Conservation (phyloP, 2,797 vertebrate genomes). For the Cossypha dichroa region DNA sequence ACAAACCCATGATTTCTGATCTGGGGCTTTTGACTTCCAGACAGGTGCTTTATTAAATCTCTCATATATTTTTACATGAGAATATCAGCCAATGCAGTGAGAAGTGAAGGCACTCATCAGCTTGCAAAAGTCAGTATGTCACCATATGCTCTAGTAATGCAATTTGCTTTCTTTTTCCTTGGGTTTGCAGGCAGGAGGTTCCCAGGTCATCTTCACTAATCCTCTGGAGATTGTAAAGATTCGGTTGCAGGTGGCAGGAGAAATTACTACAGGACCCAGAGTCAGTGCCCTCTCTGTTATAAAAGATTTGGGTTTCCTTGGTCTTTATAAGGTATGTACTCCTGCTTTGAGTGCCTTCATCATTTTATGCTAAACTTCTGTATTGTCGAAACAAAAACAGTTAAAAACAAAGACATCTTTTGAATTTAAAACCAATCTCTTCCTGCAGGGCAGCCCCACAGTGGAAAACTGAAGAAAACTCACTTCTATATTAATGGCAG, state of each 20-base stretch:
- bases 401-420: not conserved
- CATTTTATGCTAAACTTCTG: not conserved
- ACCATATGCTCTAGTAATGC: not conserved
- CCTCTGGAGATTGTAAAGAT: conserved; percentile 99
- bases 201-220: conserved; percentile 98
- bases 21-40: not conserved
- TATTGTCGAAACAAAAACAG: not conserved
- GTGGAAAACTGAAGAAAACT: conserved; percentile 54
- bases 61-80: not conserved
- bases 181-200: conserved; percentile 89
- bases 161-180: conserved; percentile 18
- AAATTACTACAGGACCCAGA: conserved; percentile 96
- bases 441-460: conserved; percentile 37
- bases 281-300: conserved; percentile 93
- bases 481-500: conserved; percentile 54
- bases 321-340: conserved; percentile 92
- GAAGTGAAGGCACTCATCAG: not conserved
- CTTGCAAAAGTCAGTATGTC: not conserved
- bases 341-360: not conserved
- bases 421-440: conserved; percentile 50
- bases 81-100: not conserved
- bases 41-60: not conserved
- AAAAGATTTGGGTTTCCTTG: conserved; percentile 93
- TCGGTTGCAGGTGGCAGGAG: conserved; percentile 96
- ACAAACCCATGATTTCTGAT: not conserved